Base-by-base conservation (phyloP, 2,888 invertebrate species). In the Rapana venosa region DNA sequence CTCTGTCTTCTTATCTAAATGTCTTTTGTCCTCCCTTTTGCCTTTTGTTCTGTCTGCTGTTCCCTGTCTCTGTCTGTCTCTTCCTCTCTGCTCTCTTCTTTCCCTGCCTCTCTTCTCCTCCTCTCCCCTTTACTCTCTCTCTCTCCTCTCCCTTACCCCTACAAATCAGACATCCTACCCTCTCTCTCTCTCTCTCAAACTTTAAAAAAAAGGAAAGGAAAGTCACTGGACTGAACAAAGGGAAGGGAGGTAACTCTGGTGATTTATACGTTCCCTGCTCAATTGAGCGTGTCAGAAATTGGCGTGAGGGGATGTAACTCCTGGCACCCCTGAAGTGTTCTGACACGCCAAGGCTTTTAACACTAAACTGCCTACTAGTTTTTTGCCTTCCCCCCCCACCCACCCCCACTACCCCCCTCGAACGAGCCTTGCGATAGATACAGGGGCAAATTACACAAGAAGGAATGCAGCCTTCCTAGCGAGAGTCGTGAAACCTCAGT, bases 261-360 rank as follows among this genome's bases (percentile, higher is more conserved):
- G 88, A 88, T 81, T 83, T 88, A 70, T 88, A 36, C 36, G 84
- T 84, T 84, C 61, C 35, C 70, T n/a, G 88, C 88, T 88, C 84
- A 88, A 88, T 88, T 84, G 88, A 88, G 88, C 88, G 81, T 81
- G 47, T 56, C 83, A 30, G 84, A 88, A 84, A 83, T 70, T 81
- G 70, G 88, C 88, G 81, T 84, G n/a, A 22, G 17, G 84, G 84
- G 56, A n/a, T 30, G 84, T 47, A 58, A 58, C 84, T 56, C 58
- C 58, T 84, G 84, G 58, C 84, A 84, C 30, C 84, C 66, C 32
- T 35, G 32, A 84, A 30, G n/a, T 56, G 13, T 15, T 32, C 30
- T 74, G 77, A 36, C 56, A 26, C 47, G 87, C 70, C 35, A 36
- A 20, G 1, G 66, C 56, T 77, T 87, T 87, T 87, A 77, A 74